phyloP scores from a whole-genome alignment of 2,888 invertebrate species.

The Leptinotarsa haldemani region DNA sequence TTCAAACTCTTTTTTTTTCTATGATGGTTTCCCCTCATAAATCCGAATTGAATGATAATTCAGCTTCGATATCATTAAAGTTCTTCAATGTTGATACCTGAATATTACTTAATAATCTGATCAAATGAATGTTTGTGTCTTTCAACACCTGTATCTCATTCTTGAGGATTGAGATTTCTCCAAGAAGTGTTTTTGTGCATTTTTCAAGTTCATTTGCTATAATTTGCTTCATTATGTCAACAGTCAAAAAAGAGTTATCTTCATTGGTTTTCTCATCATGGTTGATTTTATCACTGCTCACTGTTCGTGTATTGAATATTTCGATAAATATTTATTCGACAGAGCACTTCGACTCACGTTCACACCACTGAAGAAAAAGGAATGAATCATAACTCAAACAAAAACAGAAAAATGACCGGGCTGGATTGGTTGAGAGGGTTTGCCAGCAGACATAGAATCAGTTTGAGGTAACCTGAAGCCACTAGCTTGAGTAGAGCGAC shows the following conservation, averaged over 20 bases:
- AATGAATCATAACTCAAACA: no score
- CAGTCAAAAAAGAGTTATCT: not conserved
- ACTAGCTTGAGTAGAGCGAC: no score
- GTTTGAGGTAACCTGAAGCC: no score
- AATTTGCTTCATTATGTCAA: not conserved
- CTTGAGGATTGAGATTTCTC: not conserved
- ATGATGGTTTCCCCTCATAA: not conserved
- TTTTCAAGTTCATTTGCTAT: not conserved
- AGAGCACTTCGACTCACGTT: no score
- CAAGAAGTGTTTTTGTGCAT: not conserved
- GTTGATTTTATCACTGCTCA: not conserved
- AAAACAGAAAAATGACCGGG: no score
- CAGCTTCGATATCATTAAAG: not conserved
- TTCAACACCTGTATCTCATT: no score
- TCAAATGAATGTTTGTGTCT: constrained; percentile 5
- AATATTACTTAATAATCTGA: constrained; percentile 12
- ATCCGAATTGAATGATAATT: not conserved
- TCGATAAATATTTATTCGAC: constrained; percentile 4
- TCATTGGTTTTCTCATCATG: not conserved
- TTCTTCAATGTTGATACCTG: not conserved
- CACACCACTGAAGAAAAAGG: no score
- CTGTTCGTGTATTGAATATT: not conserved
- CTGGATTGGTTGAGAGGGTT: no score
- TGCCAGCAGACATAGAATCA: no score
- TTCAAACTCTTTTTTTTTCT: constrained; percentile 13